These are phyloP conservation scores for Microdon myrmicae DNA, from an alignment of 2,888 invertebrate genomes.

Conservation along the genomic window DNA sequence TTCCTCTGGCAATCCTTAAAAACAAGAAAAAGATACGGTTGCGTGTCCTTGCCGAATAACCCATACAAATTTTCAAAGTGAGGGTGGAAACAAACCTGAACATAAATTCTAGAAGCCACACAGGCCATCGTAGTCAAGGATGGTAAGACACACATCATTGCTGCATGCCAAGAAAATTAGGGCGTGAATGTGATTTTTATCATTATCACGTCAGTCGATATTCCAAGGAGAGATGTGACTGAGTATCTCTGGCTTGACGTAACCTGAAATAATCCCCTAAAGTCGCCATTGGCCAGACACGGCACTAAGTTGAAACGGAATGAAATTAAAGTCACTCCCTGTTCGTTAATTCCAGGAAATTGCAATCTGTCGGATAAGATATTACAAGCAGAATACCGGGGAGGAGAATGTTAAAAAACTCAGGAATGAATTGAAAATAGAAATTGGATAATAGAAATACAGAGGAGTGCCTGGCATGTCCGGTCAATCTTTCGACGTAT, in stretches of 20 bases:
- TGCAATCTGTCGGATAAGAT: slow-evolving; percentile 64
- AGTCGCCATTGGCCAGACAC: slow-evolving; percentile 35
- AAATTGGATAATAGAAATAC: slow-evolving; percentile 22
- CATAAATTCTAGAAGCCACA: slow-evolving; percentile 19
- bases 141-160: slow-evolving; percentile 57
- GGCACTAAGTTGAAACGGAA: slow-evolving; percentile 56
- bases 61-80: slow-evolving; percentile 2
- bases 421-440: slow-evolving; percentile 2
- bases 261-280: slow-evolving; percentile 24
- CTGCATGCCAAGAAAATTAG: slow-evolving; percentile 65
- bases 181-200: slow-evolving; percentile 68
- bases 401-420: slow-evolving; percentile 3
- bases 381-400: slow-evolving; percentile 54
- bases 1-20: slow-evolving; percentile 37
- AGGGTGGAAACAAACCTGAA: slow-evolving; percentile 6
- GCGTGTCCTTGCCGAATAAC: slow-evolving; percentile 36
- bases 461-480: slow-evolving; percentile 28
- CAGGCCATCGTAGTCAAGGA: slow-evolving; percentile 49
- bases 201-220: slow-evolving; percentile 56
- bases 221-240: neutral
- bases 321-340: slow-evolving; percentile 63
- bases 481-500: slow-evolving; percentile 32
- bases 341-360: slow-evolving; percentile 60
- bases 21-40: no score
- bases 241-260: slow-evolving; percentile 25